A percentile compares a stretch with the other conserved stretches of the same genome.
Conservation (phyloP, 2,888 invertebrate genomes). For the Busseola fusca region DNA sequence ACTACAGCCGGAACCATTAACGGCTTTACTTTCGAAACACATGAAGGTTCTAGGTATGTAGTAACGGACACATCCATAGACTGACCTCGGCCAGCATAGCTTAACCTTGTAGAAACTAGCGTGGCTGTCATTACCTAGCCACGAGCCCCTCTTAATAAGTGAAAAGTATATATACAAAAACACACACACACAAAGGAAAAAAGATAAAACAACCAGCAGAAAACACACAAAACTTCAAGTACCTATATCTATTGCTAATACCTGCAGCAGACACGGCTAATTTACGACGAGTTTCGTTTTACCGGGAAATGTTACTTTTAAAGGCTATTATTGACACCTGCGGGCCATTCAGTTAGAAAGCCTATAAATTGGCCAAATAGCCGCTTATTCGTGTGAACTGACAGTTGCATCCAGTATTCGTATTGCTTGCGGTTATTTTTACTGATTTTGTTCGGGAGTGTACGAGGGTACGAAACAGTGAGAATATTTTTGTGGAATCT, state of each 20-base stretch:
- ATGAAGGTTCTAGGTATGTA: neutral
- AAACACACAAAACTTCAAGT: neutral
- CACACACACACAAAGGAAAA: neutral
- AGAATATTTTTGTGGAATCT: neutral
- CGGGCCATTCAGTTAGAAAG: conserved; percentile 72
- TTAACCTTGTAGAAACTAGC: neutral
- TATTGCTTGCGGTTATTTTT: conserved; percentile 40
- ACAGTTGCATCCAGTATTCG: conserved; percentile 68
- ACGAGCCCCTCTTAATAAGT: neutral
- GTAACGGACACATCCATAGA: neutral
- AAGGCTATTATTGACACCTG: conserved; percentile 81
- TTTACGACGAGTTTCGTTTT: conserved; percentile 59
- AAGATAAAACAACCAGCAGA: neutral
- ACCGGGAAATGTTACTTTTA: conserved; percentile 62
- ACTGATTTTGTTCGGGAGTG: conserved; percentile 27
- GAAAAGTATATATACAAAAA: neutral
- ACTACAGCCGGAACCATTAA: neutral
- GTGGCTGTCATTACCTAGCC: neutral
- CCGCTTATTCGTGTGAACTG: conserved; percentile 74
- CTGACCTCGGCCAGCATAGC: neutral
- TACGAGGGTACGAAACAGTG: conserved; percentile 35
- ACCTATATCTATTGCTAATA: conserved; percentile 23
- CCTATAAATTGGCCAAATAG: conserved; percentile 78
- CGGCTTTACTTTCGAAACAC: neutral
- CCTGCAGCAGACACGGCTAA: conserved; percentile 41